Percentiles rank a stretch among this genome's conserved stretches.
Evolutionary conservation across 2,888 invertebrate species (phyloP).

Genomic region (Mesoligia furuncula): DNA sequence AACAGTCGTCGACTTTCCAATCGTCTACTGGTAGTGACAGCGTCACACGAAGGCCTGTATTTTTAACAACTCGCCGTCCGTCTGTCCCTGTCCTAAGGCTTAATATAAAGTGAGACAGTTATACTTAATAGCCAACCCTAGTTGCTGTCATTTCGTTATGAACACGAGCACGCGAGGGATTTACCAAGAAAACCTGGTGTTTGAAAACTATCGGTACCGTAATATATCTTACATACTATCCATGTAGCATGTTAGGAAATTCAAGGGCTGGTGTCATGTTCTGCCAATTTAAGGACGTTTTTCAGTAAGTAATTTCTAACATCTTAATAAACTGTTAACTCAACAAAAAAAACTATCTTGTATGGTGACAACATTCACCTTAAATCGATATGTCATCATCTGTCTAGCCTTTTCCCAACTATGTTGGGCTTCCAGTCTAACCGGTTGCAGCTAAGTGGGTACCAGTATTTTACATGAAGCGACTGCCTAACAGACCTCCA

Average conservation of each 20-base stretch:
- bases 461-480: too few relatives aligned
- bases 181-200: slow-evolving; percentile 62
- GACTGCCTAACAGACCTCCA: too few relatives aligned
- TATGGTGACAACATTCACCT: neutral
- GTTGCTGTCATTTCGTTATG: slow-evolving; percentile 70
- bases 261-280: slow-evolving; percentile 32
- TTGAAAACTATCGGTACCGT: slow-evolving; percentile 53
- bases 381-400: neutral
- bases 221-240: slow-evolving; percentile 49
- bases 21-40: slow-evolving; percentile 12
- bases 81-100: slow-evolving; percentile 42
- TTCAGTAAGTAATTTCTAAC: neutral
- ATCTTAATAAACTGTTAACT: neutral
- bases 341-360: neutral
- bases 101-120: slow-evolving; percentile 69
- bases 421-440: too few relatives aligned
- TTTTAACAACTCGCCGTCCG: slow-evolving; percentile 11
- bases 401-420: too few relatives aligned
- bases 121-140: slow-evolving; percentile 73
- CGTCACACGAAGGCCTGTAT: neutral
- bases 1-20: neutral
- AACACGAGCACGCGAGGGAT: slow-evolving; percentile 67
- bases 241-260: slow-evolving; percentile 32
- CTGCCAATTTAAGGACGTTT: neutral
- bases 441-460: too few relatives aligned